A percentile compares a stretch with the other conserved stretches of the same genome.
These are phyloP conservation scores for Xylota segnis DNA, from an alignment of 2,888 invertebrate species.

Conservation along the genomic window DNA sequence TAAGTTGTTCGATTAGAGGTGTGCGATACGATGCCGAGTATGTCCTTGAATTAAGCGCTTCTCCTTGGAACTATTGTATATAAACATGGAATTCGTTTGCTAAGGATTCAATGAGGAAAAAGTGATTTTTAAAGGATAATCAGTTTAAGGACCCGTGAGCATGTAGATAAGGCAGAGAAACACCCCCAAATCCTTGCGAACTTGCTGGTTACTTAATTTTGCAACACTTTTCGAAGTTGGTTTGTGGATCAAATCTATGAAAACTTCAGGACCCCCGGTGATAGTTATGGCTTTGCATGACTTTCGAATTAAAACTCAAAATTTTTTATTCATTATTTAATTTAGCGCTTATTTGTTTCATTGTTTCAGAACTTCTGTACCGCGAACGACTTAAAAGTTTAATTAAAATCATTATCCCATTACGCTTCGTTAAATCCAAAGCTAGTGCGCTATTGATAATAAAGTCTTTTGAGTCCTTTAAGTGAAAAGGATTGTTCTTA, in stretches of 20 bases:
- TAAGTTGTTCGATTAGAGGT: neutral
- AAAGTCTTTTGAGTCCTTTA: no score
- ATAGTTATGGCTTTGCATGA: no score
- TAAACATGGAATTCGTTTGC: neutral
- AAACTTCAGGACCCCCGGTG: no score
- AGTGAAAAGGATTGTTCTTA: neutral
- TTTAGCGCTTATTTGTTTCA: neutral
- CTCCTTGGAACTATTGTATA: neutral
- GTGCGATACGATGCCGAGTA: neutral
- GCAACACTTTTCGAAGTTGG: no score
- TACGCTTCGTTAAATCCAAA: neutral
- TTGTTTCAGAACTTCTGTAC: neutral
- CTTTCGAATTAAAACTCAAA: neutral
- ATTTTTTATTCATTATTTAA: neutral
- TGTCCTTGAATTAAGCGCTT: constrained; percentile 7
- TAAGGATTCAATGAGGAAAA: neutral
- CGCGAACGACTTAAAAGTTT: neutral
- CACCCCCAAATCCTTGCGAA: no score
- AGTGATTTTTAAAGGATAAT: neutral
- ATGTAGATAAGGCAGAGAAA: no score
- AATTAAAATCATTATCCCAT: constrained; percentile 16
- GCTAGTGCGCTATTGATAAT: neutral
- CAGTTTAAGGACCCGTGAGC: no score
- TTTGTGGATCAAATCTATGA: no score
- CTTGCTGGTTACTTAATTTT: no score